phyloP scores from a whole-genome alignment of 2,888 invertebrate species.

The Microplitis deprimator region DNA sequence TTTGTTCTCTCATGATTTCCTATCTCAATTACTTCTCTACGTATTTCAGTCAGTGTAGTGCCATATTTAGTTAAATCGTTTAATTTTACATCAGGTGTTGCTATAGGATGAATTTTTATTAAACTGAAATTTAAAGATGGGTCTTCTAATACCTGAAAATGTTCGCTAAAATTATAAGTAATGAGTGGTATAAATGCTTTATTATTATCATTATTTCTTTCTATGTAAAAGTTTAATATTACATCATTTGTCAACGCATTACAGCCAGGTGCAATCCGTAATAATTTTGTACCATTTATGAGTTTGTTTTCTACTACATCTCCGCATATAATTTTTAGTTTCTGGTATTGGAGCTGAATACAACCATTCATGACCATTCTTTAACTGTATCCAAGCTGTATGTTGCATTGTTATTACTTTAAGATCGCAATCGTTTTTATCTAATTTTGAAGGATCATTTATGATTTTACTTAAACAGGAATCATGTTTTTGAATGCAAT shows the following conservation, averaged over 20 bases:
- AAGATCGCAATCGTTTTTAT: too few relatives aligned
- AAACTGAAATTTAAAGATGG: conserved; percentile 26
- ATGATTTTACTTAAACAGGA: too few relatives aligned
- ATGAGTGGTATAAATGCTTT: conserved; percentile 25
- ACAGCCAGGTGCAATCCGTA: conserved; percentile 16
- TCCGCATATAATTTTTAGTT: conserved; percentile 25
- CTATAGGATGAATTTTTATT: conserved; percentile 32
- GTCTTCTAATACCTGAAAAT: conserved; percentile 33
- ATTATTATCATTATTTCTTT: neutral
- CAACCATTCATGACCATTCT: conserved; percentile 28
- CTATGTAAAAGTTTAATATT: conserved; percentile 16
- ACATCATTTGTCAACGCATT: conserved; percentile 27
- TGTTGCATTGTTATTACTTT: too few relatives aligned
- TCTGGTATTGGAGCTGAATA: conserved; percentile 15
- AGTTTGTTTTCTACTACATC: conserved; percentile 16
- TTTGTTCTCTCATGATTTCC: conserved; percentile 37
- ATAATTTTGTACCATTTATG: conserved; percentile 18
- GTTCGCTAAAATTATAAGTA: conserved; percentile 30
- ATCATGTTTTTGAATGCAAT: too few relatives aligned
- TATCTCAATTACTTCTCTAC: conserved; percentile 27
- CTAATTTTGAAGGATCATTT: too few relatives aligned
- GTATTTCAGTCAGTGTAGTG: conserved; percentile 33
- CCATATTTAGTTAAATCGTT: conserved; percentile 34
- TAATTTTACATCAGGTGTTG: conserved; percentile 36
- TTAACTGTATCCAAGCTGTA: too few relatives aligned